Evolutionary conservation across 2,113 vertebrate species (phyloP).

Genomic region (Ondatra zibethicus): DNA sequence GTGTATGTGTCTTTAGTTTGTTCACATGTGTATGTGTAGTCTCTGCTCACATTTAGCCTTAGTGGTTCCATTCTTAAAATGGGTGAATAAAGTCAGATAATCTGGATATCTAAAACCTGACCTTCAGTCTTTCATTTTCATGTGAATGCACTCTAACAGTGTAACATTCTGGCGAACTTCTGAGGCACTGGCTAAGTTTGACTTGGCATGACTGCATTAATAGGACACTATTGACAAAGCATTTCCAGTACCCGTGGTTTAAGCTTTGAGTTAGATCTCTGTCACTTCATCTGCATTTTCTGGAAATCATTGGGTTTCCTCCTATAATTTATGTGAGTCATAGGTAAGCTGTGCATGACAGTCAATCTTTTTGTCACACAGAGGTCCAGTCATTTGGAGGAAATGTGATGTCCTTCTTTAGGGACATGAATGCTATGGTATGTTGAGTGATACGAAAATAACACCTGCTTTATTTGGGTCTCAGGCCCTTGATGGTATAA

Average conservation of each 20-base stretch:
- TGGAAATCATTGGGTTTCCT: constrained; percentile 19
- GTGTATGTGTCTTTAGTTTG: no score
- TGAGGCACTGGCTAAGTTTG: neutral
- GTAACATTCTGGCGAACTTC: neutral
- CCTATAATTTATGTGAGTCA: neutral
- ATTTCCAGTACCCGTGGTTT: neutral
- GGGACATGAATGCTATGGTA: neutral
- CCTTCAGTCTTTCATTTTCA: constrained; percentile 5
- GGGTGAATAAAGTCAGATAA: neutral
- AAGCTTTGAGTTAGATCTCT: neutral
- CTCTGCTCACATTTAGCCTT: neutral
- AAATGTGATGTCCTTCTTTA: neutral
- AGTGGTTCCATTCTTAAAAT: neutral
- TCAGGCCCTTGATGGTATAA: neutral
- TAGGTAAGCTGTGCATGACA: neutral
- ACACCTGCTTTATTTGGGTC: neutral
- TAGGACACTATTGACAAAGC: neutral
- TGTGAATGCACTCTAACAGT: neutral
- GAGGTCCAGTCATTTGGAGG: neutral
- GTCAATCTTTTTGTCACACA: neutral
- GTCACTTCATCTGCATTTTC: neutral
- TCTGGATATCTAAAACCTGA: neutral
- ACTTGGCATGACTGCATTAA: neutral
- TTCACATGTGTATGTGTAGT: neutral
- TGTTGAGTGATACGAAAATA: neutral